phyloP scores from a whole-genome alignment of 2,888 invertebrate species.

The Acanthoscelides obtectus region DNA sequence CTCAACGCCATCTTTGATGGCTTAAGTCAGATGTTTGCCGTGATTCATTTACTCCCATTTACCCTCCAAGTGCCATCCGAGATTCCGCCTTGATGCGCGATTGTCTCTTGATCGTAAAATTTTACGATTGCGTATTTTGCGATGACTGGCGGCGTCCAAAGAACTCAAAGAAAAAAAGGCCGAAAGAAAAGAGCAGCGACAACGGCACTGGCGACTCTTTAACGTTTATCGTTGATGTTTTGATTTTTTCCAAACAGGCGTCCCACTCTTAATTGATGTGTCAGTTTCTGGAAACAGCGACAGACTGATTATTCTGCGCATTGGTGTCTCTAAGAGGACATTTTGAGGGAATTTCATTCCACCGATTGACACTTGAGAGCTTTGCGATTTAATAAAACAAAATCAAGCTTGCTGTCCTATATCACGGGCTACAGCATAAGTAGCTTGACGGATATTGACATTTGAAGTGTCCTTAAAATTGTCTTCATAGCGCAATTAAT shows the following conservation, averaged over 20 bases:
- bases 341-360: background rate
- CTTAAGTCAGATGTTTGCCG: background rate
- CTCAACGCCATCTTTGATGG: background rate
- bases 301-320: constrained; percentile 39
- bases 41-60: background rate
- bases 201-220: constrained; percentile 23
- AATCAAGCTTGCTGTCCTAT: too few relatives aligned
- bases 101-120: constrained; percentile 36
- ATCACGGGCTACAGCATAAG: too few relatives aligned
- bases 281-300: constrained; percentile 43
- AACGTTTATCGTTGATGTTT: constrained; percentile 41
- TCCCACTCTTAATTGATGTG: constrained; percentile 41
- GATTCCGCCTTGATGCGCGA: constrained; percentile 7
- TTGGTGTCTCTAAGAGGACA: constrained; percentile 22
- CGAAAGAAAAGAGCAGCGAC: background rate
- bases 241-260: constrained; percentile 40
- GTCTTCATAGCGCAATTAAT: too few relatives aligned
- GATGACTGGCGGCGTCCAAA: background rate
- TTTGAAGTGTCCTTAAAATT: too few relatives aligned
- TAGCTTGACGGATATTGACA: too few relatives aligned
- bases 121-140: constrained; percentile 34
- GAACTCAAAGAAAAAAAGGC: background rate
- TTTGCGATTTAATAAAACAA: too few relatives aligned
- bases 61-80: background rate
- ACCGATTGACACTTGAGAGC: too few relatives aligned